phyloP scores from a whole-genome alignment of 2,888 invertebrate genomes.

The Timandra comae region DNA sequence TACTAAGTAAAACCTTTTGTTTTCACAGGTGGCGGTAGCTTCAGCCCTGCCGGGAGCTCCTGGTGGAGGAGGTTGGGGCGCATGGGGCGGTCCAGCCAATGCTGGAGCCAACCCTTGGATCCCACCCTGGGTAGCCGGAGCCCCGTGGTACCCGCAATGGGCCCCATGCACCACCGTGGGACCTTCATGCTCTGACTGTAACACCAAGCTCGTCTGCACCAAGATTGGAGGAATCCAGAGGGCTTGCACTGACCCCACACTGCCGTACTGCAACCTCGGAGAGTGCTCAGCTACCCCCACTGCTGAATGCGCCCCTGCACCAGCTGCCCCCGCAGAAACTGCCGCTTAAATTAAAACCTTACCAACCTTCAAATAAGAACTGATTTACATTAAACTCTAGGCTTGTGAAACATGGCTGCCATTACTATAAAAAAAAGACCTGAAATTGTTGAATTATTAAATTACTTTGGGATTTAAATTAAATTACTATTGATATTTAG shows the following conservation, averaged over 20 bases:
- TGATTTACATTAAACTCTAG: no score
- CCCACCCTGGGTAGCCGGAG: slow-evolving; percentile 58
- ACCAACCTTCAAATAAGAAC: no score
- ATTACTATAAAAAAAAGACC: no score
- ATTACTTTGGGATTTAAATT: no score
- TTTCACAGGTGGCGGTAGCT: slow-evolving; percentile 44
- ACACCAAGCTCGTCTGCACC: slow-evolving; percentile 55
- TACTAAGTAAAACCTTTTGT: no score
- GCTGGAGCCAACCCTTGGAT: slow-evolving; percentile 46
- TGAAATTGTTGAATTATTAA: no score
- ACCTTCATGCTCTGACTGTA: slow-evolving; percentile 50
- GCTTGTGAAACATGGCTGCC: no score
- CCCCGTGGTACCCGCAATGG: slow-evolving; percentile 64
- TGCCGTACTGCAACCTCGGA: slow-evolving; percentile 66
- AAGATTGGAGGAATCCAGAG: slow-evolving; percentile 53
- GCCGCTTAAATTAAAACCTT: slow-evolving; percentile 10
- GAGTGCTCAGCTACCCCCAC: slow-evolving; percentile 63
- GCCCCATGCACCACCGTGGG: slow-evolving; percentile 50
- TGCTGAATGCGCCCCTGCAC: slow-evolving; percentile 39
- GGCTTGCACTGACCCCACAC: slow-evolving; percentile 53
- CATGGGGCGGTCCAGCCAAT: slow-evolving; percentile 21
- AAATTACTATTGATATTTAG: no score
- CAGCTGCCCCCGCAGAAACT: slow-evolving; percentile 20
- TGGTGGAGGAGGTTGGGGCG: slow-evolving; percentile 18
- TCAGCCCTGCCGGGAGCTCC: slow-evolving; percentile 42